Evolutionary conservation across 1,140 invertebrate species (phyloP), one percentile per base, ranked within the genome.

Genomic region (Heterodera carotae): DNA sequence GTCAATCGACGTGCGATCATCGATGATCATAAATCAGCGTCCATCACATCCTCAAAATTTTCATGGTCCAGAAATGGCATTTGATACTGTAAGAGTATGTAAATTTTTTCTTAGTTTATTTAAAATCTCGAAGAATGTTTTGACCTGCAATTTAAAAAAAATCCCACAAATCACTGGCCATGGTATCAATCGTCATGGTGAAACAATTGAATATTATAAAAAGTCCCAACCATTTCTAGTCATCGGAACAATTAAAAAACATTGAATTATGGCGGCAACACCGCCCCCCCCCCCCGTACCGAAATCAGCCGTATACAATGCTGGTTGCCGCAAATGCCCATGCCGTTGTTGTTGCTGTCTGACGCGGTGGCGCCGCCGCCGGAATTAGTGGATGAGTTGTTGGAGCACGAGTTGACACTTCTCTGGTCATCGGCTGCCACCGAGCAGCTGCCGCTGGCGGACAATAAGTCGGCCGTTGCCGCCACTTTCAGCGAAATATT

Each of bases 41-140:
- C 82, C 29, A 56, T 56, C 25, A 82, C 64, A 36, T 82, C 69
- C 31, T 77, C 79, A 64, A 82, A 82, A 56, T 53, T 75, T 56
- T 82, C 81, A 25, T 82, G 67, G 39, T 81, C 82, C 72, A 74
- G 33, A 69, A 82, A 82, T 27, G 81, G 81, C 81, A 82, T 82
- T 82, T 82, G 81, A 59, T 82, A 76, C 84, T 85, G 39, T 10
- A 84, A 48, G n/a, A n/a, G n/a, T n/a, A n/a, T n/a, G n/a, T n/a
- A n/a, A n/a, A n/a, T n/a, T n/a, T n/a, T n/a, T n/a, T n/a, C n/a
- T n/a, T n/a, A n/a, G n/a, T n/a, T n/a, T n/a, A n/a, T n/a, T n/a
- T n/a, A n/a, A n/a, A n/a, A n/a, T n/a, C n/a, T n/a, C n/a, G n/a
- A n/a, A n/a, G n/a, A n/a, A n/a, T n/a, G n/a, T n/a, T n/a, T n/a